phyloP scores from a whole-genome alignment of 1,140 invertebrate genomes.

The Drosophila ercepeae region DNA sequence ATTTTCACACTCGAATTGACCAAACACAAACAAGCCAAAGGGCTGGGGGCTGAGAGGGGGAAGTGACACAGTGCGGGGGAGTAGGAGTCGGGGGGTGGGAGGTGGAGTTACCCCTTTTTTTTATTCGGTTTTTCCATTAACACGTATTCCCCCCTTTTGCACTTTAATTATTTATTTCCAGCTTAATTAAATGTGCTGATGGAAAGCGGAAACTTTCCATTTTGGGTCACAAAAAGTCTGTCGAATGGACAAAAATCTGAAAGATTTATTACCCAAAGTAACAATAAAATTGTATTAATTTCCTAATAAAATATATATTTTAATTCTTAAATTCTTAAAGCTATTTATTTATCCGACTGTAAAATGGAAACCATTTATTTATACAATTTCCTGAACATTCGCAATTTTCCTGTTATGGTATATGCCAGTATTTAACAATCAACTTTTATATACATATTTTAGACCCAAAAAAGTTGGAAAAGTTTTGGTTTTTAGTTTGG shows the following conservation, averaged over 20 bases:
- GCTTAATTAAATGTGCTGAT: constrained; percentile 1
- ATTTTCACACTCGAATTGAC: constrained; percentile 80
- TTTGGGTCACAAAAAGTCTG: too few species aligned
- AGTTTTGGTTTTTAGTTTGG: constrained; percentile 15
- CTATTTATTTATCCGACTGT: constrained; percentile 3
- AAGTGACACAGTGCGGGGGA: background rate
- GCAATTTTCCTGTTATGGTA: background rate
- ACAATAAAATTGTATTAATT: too few species aligned
- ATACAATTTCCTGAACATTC: constrained; percentile 16
- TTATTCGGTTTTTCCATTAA: constrained; percentile 11
- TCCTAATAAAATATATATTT: background rate
- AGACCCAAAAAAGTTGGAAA: constrained; percentile 1
- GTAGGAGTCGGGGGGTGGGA: constrained; percentile 13
- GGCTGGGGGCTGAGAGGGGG: background rate
- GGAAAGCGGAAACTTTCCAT: too few species aligned
- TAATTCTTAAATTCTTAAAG: background rate
- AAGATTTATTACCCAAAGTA: too few species aligned
- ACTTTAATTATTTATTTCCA: constrained; percentile 30
- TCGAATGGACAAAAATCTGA: too few species aligned
- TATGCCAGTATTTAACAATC: constrained; percentile 11
- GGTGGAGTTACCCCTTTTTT: constrained; percentile 1
- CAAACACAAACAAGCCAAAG: constrained; percentile 64
- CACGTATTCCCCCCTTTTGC: constrained; percentile 3
- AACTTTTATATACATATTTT: constrained; percentile 11
- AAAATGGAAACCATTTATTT: constrained; percentile 18